A percentile compares a stretch with the other conserved stretches of the same genome.
Conservation (phyloP, 2,888 invertebrate species). For the Athalia circularis region DNA sequence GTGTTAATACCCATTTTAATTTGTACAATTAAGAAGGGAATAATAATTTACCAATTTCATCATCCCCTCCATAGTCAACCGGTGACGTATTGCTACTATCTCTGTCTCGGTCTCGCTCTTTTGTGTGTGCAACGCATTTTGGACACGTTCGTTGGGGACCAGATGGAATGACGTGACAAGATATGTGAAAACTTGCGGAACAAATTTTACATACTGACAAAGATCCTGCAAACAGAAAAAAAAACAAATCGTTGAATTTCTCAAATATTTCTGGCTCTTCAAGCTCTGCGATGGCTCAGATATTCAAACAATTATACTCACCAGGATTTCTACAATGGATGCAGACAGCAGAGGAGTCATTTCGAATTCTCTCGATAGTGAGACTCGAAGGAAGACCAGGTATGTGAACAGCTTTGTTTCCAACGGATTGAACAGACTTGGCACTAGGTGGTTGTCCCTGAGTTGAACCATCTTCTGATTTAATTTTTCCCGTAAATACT, state of each 20-base stretch:
- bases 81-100: slow-evolving; percentile 46
- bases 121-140: slow-evolving; percentile 70
- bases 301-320: slow-evolving; percentile 54
- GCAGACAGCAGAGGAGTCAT: slow-evolving; percentile 72
- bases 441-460: slow-evolving; percentile 60
- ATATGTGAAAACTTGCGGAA: slow-evolving; percentile 75
- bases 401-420: slow-evolving; percentile 70
- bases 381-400: slow-evolving; percentile 76
- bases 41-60: slow-evolving; percentile 38
- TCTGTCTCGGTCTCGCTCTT: slow-evolving; percentile 27
- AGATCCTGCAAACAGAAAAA: slow-evolving; percentile 68
- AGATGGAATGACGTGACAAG: slow-evolving; percentile 75
- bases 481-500: slow-evolving; percentile 57
- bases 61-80: slow-evolving; percentile 47
- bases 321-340: slow-evolving; percentile 75
- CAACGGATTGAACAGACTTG: slow-evolving; percentile 58
- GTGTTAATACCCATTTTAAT: neutral
- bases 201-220: slow-evolving; percentile 76
- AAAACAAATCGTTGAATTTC: too few species aligned
- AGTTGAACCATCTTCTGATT: slow-evolving; percentile 57
- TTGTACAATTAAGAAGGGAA: neutral
- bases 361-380: slow-evolving; percentile 76
- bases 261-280: too few species aligned
- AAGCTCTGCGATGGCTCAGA: neutral
- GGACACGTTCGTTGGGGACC: slow-evolving; percentile 75